Percentiles rank a stretch among this genome's conserved stretches.
These are phyloP conservation scores for Synanthedon vespiformis DNA, from an alignment of 2,888 invertebrate genomes.

Conservation along the genomic window DNA sequence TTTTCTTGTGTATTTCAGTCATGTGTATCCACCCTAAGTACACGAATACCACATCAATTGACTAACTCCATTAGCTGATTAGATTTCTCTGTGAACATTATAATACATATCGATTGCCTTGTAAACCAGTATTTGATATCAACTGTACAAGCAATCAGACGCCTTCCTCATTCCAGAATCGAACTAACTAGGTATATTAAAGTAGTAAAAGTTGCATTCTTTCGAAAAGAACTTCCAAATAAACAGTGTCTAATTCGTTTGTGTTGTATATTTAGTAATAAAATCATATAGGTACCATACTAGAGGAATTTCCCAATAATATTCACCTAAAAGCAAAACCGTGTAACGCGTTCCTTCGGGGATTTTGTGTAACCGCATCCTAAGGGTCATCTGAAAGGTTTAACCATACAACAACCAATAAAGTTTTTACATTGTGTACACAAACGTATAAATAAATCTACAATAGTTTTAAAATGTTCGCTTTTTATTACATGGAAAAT, in stretches of 20 bases:
- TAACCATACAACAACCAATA: constrained; percentile 48
- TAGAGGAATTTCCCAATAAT: background rate
- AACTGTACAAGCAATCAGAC: background rate
- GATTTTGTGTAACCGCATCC: constrained; percentile 52
- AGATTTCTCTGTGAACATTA: constrained; percentile 29
- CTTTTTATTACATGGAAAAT: background rate
- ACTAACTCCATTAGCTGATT: constrained; percentile 52
- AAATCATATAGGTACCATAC: background rate
- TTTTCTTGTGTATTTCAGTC: too few species aligned
- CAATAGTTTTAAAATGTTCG: background rate
- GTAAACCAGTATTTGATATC: background rate
- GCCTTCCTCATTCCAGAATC: too few species aligned
- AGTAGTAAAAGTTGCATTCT: too few species aligned
- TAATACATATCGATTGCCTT: constrained; percentile 3
- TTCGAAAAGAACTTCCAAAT: too few species aligned
- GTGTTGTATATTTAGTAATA: background rate
- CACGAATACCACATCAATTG: constrained; percentile 17
- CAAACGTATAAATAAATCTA: background rate
- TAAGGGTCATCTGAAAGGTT: constrained; percentile 58
- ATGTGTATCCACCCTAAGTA: too few species aligned
- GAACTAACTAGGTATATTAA: too few species aligned
- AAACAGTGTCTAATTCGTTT: too few species aligned
- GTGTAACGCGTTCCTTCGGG: constrained; percentile 50
- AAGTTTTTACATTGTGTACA: constrained; percentile 11
- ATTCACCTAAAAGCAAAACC: constrained; percentile 52